A percentile compares a stretch with the other conserved stretches of the same genome.
phyloP scores from a whole-genome alignment of 2,888 invertebrate species.

The Steinernema carpocapsae region DNA sequence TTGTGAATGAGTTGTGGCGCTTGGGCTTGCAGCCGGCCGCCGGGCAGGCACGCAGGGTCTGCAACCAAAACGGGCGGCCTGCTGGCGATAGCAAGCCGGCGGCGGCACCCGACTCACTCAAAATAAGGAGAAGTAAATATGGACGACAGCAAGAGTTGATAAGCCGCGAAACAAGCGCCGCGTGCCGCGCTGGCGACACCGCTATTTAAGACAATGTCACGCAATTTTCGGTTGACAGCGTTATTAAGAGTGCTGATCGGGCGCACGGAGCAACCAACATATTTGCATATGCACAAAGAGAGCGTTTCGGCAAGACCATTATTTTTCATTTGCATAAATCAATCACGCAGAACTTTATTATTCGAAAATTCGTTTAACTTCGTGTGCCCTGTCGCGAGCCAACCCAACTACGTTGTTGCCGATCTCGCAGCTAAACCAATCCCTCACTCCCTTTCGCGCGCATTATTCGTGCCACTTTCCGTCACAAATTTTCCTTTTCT shows the following conservation, averaged over 20 bases:
- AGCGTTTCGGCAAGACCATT: not conserved
- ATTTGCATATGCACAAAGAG: conserved; percentile 27
- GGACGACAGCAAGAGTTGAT: no score
- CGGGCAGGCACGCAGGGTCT: not conserved
- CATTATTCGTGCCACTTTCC: conserved; percentile 26
- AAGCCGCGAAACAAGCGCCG: no score
- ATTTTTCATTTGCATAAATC: conserved; percentile 26
- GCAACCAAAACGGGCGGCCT: not conserved
- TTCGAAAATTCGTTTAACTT: conserved; percentile 11
- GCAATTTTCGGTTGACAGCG: not conserved
- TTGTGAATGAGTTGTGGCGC: conserved; percentile 24
- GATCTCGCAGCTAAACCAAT: conserved; percentile 7
- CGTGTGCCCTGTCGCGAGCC: conserved; percentile 27
- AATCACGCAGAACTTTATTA: conserved; percentile 28
- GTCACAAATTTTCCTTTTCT: conserved; percentile 32
- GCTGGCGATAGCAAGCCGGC: not conserved
- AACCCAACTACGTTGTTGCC: not conserved
- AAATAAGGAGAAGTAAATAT: not conserved
- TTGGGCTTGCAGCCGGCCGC: not conserved
- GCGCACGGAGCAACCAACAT: conserved; percentile 13
- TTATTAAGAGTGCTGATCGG: not conserved
- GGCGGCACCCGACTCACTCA: no score
- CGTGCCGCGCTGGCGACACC: not conserved
- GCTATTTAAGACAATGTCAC: conserved; percentile 2
- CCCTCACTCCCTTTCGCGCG: conserved; percentile 10